These are phyloP conservation scores for Neostethus bicornis DNA, from an alignment of 2,797 vertebrate species.

Conservation along the genomic window DNA sequence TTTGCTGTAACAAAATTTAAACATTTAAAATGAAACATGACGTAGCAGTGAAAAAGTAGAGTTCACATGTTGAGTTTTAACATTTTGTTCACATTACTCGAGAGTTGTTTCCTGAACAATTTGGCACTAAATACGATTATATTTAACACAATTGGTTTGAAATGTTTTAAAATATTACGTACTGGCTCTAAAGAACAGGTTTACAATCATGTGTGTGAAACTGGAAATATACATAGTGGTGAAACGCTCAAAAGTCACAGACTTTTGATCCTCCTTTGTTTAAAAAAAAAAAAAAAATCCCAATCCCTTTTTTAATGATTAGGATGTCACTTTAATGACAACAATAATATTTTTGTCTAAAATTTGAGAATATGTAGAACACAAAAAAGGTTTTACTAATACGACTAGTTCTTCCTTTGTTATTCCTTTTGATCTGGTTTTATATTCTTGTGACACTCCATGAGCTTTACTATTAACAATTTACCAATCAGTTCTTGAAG, in stretches of 20 bases:
- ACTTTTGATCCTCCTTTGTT: conserved; percentile 28
- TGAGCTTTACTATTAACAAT: conserved; percentile 15
- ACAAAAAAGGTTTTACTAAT: too few species aligned
- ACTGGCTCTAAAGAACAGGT: conserved; percentile 31
- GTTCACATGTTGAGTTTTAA: conserved; percentile 2
- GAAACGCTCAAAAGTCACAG: conserved; percentile 49
- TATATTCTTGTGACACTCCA: too few species aligned
- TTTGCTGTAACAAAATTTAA: conserved; percentile 24
- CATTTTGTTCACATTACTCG: background rate
- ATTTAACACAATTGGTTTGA: conserved; percentile 8
- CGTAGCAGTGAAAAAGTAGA: conserved; percentile 41
- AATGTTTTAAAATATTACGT: too few species aligned
- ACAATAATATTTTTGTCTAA: too few species aligned
- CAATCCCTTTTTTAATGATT: too few species aligned
- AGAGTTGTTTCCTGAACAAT: conserved; percentile 12
- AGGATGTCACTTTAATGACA: too few species aligned
- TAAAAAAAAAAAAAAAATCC: too few species aligned
- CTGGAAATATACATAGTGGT: conserved; percentile 37
- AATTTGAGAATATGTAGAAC: too few species aligned
- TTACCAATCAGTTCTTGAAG: conserved; percentile 14
- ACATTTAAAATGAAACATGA: conserved; percentile 26
- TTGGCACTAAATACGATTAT: conserved; percentile 31
- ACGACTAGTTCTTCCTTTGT: too few species aligned
- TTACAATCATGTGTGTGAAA: conserved; percentile 55
- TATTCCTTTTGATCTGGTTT: too few species aligned